phyloP scores from a whole-genome alignment of 2,797 vertebrate species.

The Mormyrops boulengeri region DNA sequence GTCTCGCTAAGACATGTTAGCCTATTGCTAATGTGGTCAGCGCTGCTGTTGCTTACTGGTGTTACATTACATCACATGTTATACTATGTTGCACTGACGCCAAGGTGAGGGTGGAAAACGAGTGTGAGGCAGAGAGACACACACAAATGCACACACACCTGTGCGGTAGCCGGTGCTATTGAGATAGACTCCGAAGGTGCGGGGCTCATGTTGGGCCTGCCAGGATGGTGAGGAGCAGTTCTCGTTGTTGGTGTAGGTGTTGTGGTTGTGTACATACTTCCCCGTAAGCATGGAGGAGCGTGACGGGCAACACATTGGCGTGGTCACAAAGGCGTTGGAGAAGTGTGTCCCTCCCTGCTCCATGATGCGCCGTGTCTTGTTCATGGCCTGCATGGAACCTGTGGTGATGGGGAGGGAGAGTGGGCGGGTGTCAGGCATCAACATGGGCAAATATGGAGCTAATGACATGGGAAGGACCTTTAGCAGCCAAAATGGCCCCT shows the following conservation, averaged over 20 bases:
- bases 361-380: conserved; percentile 46
- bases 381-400: conserved; percentile 48
- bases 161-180: conserved; percentile 92
- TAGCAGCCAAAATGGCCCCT: neutral
- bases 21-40: neutral
- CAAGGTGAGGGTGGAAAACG: neutral
- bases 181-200: conserved; percentile 85
- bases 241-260: conserved; percentile 97
- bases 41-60: neutral
- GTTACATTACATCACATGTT: neutral
- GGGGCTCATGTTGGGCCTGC: conserved; percentile 86
- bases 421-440: neutral
- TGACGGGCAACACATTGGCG: conserved; percentile 83
- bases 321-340: conserved; percentile 81
- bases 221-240: conserved; percentile 93
- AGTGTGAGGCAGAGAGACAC: neutral
- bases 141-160: conserved; percentile 64
- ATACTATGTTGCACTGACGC: neutral
- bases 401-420: neutral
- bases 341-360: conserved; percentile 68
- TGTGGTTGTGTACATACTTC: conserved; percentile 96
- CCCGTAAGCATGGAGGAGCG: conserved; percentile 82
- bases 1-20: neutral
- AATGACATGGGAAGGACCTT: conserved; percentile 5
- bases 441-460: neutral